A percentile compares a stretch with the other conserved stretches of the same genome.
Conservation (phyloP, 2,888 invertebrate genomes). For the Prenolepis imparis region DNA sequence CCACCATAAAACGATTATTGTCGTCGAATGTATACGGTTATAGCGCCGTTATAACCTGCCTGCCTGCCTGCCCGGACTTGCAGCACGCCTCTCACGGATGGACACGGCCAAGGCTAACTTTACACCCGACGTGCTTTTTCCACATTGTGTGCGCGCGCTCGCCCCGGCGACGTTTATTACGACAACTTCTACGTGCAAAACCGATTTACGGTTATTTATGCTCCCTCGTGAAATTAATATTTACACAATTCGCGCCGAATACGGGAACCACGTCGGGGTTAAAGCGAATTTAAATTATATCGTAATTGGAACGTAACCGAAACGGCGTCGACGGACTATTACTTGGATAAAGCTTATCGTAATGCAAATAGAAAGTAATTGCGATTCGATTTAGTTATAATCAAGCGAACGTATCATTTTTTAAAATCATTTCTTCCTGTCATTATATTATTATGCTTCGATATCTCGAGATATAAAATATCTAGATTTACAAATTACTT, state of each 20-base stretch:
- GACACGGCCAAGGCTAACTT: conserved; percentile 79
- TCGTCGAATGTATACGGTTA: conserved; percentile 85
- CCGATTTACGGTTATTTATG: conserved; percentile 79
- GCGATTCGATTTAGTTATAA: background rate
- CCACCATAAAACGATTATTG: conserved; percentile 85
- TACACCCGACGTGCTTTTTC: conserved; percentile 79
- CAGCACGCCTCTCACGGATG: conserved; percentile 67
- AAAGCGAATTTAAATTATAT: conserved; percentile 66
- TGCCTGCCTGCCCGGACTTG: conserved; percentile 72
- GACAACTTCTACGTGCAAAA: conserved; percentile 72
- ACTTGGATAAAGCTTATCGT: background rate
- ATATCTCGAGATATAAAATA: background rate
- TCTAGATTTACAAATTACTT: background rate
- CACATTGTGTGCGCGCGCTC: conserved; percentile 77
- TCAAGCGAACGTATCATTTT: background rate
- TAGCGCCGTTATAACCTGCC: conserved; percentile 83
- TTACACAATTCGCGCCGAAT: conserved; percentile 59
- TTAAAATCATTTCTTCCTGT: no score
- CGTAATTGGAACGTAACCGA: conserved; percentile 57
- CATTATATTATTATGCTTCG: background rate
- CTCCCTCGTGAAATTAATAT: conserved; percentile 81
- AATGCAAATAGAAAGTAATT: conserved; percentile 10
- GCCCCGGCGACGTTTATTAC: conserved; percentile 76
- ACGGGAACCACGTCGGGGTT: conserved; percentile 33
- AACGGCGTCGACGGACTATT: background rate